Base-by-base conservation (phyloP, 1,140 invertebrate genomes). In the Pseudobourletiella spinata region DNA sequence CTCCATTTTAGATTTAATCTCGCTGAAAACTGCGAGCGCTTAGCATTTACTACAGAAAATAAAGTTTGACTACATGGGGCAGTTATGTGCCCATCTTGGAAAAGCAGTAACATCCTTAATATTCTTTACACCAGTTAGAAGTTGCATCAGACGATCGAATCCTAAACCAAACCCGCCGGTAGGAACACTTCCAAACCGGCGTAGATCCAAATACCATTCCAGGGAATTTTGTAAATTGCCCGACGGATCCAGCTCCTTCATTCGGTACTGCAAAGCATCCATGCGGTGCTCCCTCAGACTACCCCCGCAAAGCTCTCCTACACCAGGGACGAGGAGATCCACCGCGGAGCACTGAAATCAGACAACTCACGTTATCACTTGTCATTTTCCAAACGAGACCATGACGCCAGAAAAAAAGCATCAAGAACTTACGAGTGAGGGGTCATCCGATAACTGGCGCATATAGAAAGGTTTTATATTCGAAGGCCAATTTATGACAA, bases 21-120 rank as follows among this genome's bases (percentile, higher is more conserved):
- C 11, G 16, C 22, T 18, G 22, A 48, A 18, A 48, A 18, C n/a
- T n/a, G n/a, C n/a, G n/a, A n/a, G n/a, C n/a, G 11, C 15, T 48
- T 48, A 48, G 6, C 18, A 48, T 48, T 48, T 48, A 48, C 18
- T 48, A 8, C 16, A 15, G 46, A 8, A 48, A 11, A 48, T 15
- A 48, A 48, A 16, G 8, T 16, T 48, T 16, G 44, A 48, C 54
- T 80, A 92, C 77, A 91, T 78, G 73, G 78, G 80, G 79, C 89
- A 94, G 74, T 93, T 88, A 74, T 92, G 87, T 44, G 89, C 84
- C 84, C 86, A 94, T 67, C 95, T 80, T 14, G 95, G 94, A 79
- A 96, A 98, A n/a, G 93, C 87, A 71, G 95, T 83, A 8, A 87
- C 86, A 73, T 98, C 95, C 78, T 89, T 91, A 63, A 98, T 95